Conservation (phyloP, 2,113 vertebrate species). For the Natator depressus region DNA sequence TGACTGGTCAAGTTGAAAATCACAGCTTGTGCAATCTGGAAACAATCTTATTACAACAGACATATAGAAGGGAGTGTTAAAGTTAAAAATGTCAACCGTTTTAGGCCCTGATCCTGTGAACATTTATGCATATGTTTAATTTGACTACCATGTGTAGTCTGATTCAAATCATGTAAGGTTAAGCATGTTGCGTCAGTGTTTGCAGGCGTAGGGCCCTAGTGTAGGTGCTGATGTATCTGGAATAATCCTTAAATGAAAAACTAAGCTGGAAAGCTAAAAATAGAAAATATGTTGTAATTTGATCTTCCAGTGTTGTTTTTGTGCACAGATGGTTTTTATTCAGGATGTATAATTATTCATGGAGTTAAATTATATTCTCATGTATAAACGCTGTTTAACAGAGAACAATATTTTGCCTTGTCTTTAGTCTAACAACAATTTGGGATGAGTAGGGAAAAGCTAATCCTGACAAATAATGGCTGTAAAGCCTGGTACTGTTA, state of each 20-base stretch:
- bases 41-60: neutral
- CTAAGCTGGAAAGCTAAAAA: neutral
- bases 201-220: neutral
- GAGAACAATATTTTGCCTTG: neutral
- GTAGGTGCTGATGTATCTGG: neutral
- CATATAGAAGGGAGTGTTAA: neutral
- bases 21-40: neutral
- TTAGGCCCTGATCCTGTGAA: neutral
- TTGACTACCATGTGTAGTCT: neutral
- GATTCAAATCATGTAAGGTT: neutral
- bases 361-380: neutral
- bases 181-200: neutral
- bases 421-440: neutral
- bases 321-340: neutral
- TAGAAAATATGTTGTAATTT: neutral
- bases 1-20: neutral
- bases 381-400: rapidly evolving
- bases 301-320: neutral
- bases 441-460: neutral
- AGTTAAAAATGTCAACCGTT: neutral
- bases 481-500: neutral
- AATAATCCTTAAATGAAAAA: neutral
- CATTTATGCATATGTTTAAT: neutral
- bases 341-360: neutral
- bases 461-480: neutral